Evolutionary conservation across 2,888 invertebrate genomes (phyloP), one percentile per base, ranked within the genome.

Genomic region (Gymnosoma rotundatum): DNA sequence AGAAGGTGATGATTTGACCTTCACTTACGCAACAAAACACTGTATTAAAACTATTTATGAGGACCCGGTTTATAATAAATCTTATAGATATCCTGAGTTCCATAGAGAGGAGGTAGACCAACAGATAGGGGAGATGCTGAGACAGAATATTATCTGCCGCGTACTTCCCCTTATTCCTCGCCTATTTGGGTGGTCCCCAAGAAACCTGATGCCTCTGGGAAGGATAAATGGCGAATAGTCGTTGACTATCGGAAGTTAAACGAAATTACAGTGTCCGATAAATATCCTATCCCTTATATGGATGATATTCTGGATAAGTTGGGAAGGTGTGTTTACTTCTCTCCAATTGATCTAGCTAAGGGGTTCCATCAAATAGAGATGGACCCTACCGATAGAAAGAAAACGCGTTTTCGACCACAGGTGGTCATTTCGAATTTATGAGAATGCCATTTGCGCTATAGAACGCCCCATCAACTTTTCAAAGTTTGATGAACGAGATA

Each of bases 261-360:
- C 18, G 66, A 75, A 8, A 54, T 74, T n/a, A 83, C 74, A 3
- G 69, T 75, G 60, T 21, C 38, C 36, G 72, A 79, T 20, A 80
- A 14, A 18, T 76, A 76, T 38, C 74, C 78, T 8, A 78, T 83
- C 12, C 83, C 86, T 0, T 78, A 83, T 69, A 86, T 81, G 32
- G 58, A 67, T 20, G 66, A 58, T 48, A 75, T 82, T 69, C 25
- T 78, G 25, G 60, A 83, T 45, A 82, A 83, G 66, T 66, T 81
- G 42, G 79, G 82, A n/a, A 79, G 54, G 21, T 79, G 76, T 21
- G 52, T 67, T 16, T 85, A 83, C 58, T 85, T 85, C 58, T 48
- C 79, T 18, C 79, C 81, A 10, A 36, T 85, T 20, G 84, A 85
- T 18, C 74, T 85, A 18, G 80, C 75, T 10, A 72, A 86, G 56